Evolutionary conservation across 2,888 invertebrate genomes (phyloP).

Genomic region (Heterodera filipjevi): DNA sequence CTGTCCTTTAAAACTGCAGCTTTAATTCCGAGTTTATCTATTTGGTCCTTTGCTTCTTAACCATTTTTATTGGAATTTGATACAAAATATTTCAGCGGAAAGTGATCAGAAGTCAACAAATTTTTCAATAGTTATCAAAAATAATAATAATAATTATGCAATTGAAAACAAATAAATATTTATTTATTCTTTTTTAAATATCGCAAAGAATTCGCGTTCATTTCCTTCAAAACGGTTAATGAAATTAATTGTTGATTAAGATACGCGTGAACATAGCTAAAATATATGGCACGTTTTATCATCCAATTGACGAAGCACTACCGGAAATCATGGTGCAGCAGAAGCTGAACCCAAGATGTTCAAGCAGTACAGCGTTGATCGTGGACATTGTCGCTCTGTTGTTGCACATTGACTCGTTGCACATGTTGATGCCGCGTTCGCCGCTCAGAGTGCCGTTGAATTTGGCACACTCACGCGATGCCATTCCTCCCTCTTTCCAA

Average conservation of each 20-base stretch:
- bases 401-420: background rate
- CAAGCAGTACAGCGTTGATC: background rate
- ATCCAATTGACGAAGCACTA: background rate
- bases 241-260: background rate
- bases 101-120: too few relatives aligned
- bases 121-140: too few relatives aligned
- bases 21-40: too few relatives aligned
- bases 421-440: background rate
- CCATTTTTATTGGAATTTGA: too few relatives aligned
- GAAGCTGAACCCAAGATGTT: background rate
- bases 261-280: background rate
- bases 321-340: background rate
- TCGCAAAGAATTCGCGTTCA: too few relatives aligned
- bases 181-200: too few relatives aligned
- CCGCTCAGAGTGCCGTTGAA: background rate
- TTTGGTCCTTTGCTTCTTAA: too few relatives aligned
- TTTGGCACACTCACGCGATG: background rate
- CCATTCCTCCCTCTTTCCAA: background rate
- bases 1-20: too few relatives aligned
- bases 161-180: too few relatives aligned
- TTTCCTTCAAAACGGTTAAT: too few relatives aligned
- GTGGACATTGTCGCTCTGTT: background rate
- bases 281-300: background rate
- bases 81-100: too few relatives aligned
- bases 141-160: too few relatives aligned